A percentile compares a stretch with the other conserved stretches of the same genome.
Evolutionary conservation across 1,140 invertebrate species (phyloP).

Genomic region (Aphaenogaster ashmeadi): DNA sequence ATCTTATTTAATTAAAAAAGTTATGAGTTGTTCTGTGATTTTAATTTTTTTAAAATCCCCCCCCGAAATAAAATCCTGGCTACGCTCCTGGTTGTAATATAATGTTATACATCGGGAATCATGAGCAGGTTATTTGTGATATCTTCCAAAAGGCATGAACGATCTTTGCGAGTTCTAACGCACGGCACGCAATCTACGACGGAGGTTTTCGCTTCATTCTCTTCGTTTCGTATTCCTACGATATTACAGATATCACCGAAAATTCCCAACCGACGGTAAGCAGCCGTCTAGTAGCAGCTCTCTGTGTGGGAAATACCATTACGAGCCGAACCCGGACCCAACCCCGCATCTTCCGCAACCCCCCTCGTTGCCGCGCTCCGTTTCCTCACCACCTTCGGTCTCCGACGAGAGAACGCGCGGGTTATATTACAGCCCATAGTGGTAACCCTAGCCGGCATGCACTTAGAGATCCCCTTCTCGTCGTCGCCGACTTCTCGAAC

Average conservation of each 20-base stretch:
- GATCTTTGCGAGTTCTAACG: conserved; percentile 3
- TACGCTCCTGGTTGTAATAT: no score
- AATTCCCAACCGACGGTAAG: conserved; percentile 70
- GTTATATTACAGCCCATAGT: conserved; percentile 80
- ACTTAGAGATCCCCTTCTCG: conserved; percentile 70
- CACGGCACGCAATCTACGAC: not conserved
- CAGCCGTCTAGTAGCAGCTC: conserved; percentile 57
- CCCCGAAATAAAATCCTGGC: no score
- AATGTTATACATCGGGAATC: no score
- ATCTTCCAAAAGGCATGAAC: not conserved
- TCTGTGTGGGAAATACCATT: conserved; percentile 76
- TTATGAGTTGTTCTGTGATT: no score
- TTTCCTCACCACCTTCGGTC: conserved; percentile 8
- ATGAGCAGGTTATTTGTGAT: no score
- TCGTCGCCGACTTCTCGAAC: conserved; percentile 66
- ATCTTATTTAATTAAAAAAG: no score
- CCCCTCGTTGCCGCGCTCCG: conserved; percentile 35
- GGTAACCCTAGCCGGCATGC: conserved; percentile 78
- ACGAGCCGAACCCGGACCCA: conserved; percentile 50
- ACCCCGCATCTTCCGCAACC: conserved; percentile 14
- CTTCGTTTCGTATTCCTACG: conserved; percentile 37
- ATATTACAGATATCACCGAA: conserved; percentile 69
- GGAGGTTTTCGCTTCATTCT: conserved; percentile 19
- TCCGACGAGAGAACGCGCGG: conserved; percentile 60
- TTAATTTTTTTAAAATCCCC: no score